Evolutionary conservation across 1,140 invertebrate species (phyloP).

Genomic region (Aphidius ervi): DNA sequence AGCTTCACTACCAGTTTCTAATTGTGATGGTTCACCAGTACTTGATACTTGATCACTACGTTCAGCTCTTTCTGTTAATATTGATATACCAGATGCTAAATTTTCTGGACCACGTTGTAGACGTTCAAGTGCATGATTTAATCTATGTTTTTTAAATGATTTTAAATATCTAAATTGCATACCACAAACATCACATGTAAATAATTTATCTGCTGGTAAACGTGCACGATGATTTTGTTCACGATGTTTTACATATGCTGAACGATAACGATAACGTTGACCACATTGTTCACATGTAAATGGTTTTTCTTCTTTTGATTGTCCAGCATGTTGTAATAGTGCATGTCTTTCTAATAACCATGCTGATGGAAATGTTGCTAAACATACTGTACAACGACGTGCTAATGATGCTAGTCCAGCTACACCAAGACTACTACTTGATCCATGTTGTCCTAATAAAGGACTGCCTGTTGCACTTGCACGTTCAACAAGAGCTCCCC

Average conservation of each 20-base stretch:
- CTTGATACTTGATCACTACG: constrained; percentile 67
- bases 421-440: constrained; percentile 32
- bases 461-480: constrained; percentile 43
- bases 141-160: constrained; percentile 82
- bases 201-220: constrained; percentile 80
- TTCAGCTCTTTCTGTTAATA: constrained; percentile 36
- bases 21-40: constrained; percentile 63
- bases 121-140: constrained; percentile 79
- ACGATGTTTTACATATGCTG: constrained; percentile 81
- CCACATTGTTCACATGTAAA: constrained; percentile 88
- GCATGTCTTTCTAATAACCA: constrained; percentile 79
- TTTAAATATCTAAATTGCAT: constrained; percentile 84
- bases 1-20: constrained; percentile 46
- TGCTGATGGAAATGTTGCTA: constrained; percentile 75
- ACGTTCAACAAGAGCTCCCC: constrained; percentile 54
- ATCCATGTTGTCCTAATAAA: constrained; percentile 44
- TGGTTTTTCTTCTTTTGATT: constrained; percentile 73
- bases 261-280: constrained; percentile 82
- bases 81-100: constrained; percentile 20
- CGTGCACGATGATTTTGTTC: constrained; percentile 83
- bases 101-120: constrained; percentile 54
- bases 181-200: constrained; percentile 83
- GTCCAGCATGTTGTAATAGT: constrained; percentile 68
- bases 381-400: constrained; percentile 72
- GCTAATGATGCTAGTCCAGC: constrained; percentile 45